Conservation (phyloP, 1,140 invertebrate genomes). For the Drosophila erecta region DNA sequence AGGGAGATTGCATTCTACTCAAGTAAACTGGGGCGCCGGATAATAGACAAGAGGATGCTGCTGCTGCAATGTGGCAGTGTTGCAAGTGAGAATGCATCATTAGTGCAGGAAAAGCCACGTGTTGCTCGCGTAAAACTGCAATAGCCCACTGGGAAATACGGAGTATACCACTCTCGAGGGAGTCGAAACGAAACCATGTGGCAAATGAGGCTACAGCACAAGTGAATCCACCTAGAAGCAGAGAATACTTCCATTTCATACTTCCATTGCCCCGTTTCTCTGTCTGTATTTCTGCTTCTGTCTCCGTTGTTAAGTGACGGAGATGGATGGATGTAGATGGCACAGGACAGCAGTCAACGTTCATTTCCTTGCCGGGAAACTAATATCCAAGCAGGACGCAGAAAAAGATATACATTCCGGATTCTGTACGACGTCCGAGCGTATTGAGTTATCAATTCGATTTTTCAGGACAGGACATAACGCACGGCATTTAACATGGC, state of each 20-base stretch:
- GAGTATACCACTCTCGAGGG: slow-evolving; percentile 34
- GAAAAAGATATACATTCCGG: not conserved
- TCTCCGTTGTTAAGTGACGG: slow-evolving; percentile 39
- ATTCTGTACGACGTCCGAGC: not conserved
- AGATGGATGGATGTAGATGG: slow-evolving; percentile 45
- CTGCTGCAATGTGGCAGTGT: slow-evolving; percentile 8
- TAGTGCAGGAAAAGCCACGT: slow-evolving; percentile 60
- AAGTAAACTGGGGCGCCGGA: slow-evolving; percentile 64
- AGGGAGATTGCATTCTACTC: slow-evolving; percentile 37
- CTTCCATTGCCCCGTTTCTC: not conserved
- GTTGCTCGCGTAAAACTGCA: not conserved
- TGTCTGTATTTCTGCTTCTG: not conserved
- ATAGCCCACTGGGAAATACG: slow-evolving; percentile 31
- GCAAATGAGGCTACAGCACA: slow-evolving; percentile 72
- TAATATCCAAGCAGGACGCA: slow-evolving; percentile 5
- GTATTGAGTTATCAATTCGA: slow-evolving; percentile 1
- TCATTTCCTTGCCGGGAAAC: slow-evolving; percentile 17
- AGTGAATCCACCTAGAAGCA: slow-evolving; percentile 50
- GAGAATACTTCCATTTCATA: slow-evolving; percentile 6
- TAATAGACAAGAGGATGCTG: slow-evolving; percentile 33
- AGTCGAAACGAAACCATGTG: slow-evolving; percentile 68
- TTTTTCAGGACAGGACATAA: not conserved
- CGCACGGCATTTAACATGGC: too few relatives aligned
- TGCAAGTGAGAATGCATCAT: slow-evolving; percentile 73
- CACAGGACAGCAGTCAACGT: slow-evolving; percentile 7